Conservation (phyloP, 1,140 invertebrate species). For the Heliconius congener region DNA sequence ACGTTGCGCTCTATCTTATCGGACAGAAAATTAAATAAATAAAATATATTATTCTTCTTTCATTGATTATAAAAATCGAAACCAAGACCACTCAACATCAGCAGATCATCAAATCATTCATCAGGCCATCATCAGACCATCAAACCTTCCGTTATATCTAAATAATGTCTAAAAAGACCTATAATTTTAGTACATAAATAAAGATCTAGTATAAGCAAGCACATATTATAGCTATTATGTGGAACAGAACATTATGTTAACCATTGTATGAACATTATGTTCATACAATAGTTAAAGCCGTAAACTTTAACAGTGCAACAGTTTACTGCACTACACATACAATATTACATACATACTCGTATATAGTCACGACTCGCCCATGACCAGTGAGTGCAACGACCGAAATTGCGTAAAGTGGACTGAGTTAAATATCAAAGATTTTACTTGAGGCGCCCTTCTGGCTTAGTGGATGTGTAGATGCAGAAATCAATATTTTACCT, state of each 20-base stretch:
- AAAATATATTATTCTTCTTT: no score
- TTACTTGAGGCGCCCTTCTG: background rate
- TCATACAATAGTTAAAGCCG: background rate
- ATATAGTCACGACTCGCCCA: conserved; percentile 1
- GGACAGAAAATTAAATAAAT: no score
- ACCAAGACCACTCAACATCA: no score
- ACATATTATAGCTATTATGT: background rate
- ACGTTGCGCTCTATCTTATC: no score
- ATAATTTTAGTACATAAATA: background rate
- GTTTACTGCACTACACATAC: background rate
- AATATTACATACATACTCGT: background rate
- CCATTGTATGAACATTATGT: background rate
- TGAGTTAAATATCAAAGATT: background rate
- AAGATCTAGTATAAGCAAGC: background rate
- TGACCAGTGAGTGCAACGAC: conserved; percentile 8
- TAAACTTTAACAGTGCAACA: background rate
- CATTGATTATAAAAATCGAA: no score
- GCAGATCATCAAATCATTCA: no score
- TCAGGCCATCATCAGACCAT: no score
- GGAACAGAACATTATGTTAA: background rate
- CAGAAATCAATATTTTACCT: background rate
- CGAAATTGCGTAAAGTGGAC: background rate
- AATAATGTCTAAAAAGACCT: no score
- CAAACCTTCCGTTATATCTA: no score
- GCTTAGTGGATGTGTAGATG: background rate